Evolutionary conservation across 2,113 vertebrate species (phyloP), one percentile per base, ranked within the genome.

Genomic region (Lampris incognitus): DNA sequence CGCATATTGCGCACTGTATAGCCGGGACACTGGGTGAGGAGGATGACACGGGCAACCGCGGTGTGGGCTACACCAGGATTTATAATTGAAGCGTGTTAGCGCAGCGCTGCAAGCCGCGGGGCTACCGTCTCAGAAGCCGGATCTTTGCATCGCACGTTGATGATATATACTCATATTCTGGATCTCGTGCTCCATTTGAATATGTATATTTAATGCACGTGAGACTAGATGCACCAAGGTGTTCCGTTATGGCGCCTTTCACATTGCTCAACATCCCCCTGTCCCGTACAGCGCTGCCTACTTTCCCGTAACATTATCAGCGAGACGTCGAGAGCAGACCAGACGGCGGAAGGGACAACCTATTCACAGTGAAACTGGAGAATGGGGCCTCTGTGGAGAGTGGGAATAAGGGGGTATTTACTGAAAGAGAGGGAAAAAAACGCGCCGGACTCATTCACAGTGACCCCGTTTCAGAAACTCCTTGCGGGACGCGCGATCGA

Each of bases 391-490:
- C 76, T 70, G 78, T 81, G 46, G 50, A 51, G 50, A 69, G 9
- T 1, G 60, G 50, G 67, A 65, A 49, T 44, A 66, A 48, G 58
- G 72, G 63, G 66, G 69, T 61, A 66, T 83, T 78, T 56, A 46
- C 42, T 61, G 67, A 67, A 63, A 40, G 66, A 67, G 11, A 38
- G 59, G 24, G 13, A 44, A 9, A 9, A n/a, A 3, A 67, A 13
- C 42, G 79, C 66, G 52, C 72, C 61, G 75, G 76, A 63, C 91
- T 88, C 85, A 86, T 87, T 90, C 88, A 85, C 83, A 68, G 81
- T 91, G 89, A 92, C 91, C 90, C 81, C 73, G 81, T 92, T 90
- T 88, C 80, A 82, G 76, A 84, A 85, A 81, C 80, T 88, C 85
- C 74, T 86, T 86, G 89, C 78, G 82, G 84, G 82, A 69, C 73